phyloP scores from a whole-genome alignment of 2,797 vertebrate genomes.

The Chelon auratus region DNA sequence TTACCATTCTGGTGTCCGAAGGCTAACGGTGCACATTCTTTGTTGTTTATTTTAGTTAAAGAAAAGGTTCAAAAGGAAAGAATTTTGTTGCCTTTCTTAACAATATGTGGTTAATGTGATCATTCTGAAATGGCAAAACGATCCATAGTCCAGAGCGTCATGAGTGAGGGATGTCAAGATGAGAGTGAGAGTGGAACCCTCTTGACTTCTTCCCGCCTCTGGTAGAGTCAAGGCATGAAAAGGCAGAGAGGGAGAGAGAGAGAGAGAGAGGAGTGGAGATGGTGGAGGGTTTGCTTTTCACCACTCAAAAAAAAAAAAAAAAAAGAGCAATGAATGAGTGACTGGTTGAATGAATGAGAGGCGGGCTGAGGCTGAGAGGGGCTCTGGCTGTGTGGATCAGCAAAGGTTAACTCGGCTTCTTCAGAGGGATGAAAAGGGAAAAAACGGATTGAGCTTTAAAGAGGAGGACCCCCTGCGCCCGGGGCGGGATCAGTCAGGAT shows the following conservation, averaged over 20 bases:
- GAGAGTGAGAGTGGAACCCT: slow-evolving; percentile 68
- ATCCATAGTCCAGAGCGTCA: background rate
- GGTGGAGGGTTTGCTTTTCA: slow-evolving; percentile 73
- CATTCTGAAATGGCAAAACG: too few species aligned
- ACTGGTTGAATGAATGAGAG: slow-evolving; percentile 78
- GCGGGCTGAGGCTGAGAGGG: slow-evolving; percentile 73
- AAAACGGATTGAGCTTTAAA: slow-evolving; percentile 86
- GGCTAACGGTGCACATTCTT: background rate
- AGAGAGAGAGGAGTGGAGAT: slow-evolving; percentile 44
- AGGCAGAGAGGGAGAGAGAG: slow-evolving; percentile 71
- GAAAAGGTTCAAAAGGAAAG: background rate
- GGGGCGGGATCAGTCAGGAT: slow-evolving; percentile 83
- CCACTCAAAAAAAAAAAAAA: slow-evolving; percentile 44
- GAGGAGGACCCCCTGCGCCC: slow-evolving; percentile 81
- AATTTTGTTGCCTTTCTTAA: too few species aligned
- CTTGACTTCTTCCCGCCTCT: slow-evolving; percentile 79
- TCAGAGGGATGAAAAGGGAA: slow-evolving; percentile 82
- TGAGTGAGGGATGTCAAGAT: slow-evolving; percentile 52
- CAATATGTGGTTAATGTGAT: too few species aligned
- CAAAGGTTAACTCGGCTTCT: slow-evolving; percentile 86
- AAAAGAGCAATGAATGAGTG: slow-evolving; percentile 84
- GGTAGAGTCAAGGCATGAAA: slow-evolving; percentile 68
- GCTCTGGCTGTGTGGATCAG: slow-evolving; percentile 79
- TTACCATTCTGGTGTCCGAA: background rate
- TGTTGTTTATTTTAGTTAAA: too few species aligned